These are phyloP conservation scores for Scomber scombrus DNA, from an alignment of 2,113 vertebrate genomes.

Conservation along the genomic window DNA sequence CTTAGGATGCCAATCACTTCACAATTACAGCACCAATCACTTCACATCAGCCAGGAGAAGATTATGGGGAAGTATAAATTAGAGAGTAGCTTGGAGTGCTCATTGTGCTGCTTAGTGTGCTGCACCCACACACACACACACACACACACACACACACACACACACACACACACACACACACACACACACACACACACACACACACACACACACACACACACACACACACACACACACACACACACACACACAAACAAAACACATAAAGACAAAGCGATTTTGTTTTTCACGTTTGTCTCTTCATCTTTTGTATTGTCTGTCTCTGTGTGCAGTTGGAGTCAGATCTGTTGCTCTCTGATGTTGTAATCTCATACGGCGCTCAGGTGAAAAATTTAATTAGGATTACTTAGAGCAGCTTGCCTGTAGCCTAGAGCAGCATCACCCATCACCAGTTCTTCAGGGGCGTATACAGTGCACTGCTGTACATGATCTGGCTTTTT, in stretches of 20 bases:
- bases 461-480: constrained; percentile 41
- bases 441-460: constrained; percentile 54
- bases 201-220: background rate
- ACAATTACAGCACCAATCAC: constrained; percentile 28
- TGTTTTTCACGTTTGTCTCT: constrained; percentile 39
- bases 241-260: background rate
- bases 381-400: constrained; percentile 62
- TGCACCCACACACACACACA: background rate
- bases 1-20: constrained; percentile 14
- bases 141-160: too few species aligned
- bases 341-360: constrained; percentile 68
- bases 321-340: constrained; percentile 68
- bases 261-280: background rate
- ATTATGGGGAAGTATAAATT: constrained; percentile 12
- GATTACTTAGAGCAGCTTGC: constrained; percentile 46
- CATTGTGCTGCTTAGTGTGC: background rate
- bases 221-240: too few species aligned
- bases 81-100: constrained; percentile 12
- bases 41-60: background rate
- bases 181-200: background rate
- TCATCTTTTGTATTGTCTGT: constrained; percentile 51
- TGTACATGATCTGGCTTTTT: constrained; percentile 2
- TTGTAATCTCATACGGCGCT: constrained; percentile 62
- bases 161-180: too few species aligned
- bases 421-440: constrained; percentile 33